A percentile compares a stretch with the other conserved stretches of the same genome.
phyloP scores from a whole-genome alignment of 2,888 invertebrate genomes.

The Geotrupes spiniger region DNA sequence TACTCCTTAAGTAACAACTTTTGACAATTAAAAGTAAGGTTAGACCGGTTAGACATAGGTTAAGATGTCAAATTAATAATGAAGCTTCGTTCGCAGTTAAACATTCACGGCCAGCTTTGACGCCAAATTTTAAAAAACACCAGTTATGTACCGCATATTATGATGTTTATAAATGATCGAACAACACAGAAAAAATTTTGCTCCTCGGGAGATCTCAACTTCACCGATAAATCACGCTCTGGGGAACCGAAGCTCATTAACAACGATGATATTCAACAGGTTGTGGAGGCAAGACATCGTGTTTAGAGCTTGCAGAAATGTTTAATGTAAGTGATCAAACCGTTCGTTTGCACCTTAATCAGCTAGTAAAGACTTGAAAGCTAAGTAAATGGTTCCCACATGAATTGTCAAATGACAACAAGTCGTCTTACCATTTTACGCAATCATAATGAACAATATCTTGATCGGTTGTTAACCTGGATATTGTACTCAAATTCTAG shows the following conservation, averaged over 20 bases:
- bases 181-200: constrained; percentile 6
- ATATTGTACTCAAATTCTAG: not conserved
- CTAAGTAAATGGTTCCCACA: constrained; percentile 10
- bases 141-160: too few species aligned
- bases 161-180: constrained; percentile 6
- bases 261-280: too few species aligned
- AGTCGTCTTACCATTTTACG: constrained; percentile 12
- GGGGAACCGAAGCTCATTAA: constrained; percentile 1
- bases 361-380: constrained; percentile 5
- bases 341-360: not conserved
- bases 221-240: not conserved
- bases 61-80: too few species aligned
- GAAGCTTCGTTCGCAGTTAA: too few species aligned
- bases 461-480: not conserved
- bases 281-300: constrained; percentile 1
- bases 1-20: too few species aligned
- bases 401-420: constrained; percentile 12
- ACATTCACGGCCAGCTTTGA: too few species aligned
- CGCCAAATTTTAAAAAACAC: too few species aligned
- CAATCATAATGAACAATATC: constrained; percentile 5
- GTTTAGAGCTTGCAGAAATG: constrained; percentile 4
- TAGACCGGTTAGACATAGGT: too few species aligned
- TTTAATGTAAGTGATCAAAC: not conserved
- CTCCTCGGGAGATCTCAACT: not conserved
- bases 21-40: too few species aligned